Percentiles rank a stretch among this genome's conserved stretches.
phyloP scores from a whole-genome alignment of 2,113 vertebrate species.

The Cochlearius cochlearius region DNA sequence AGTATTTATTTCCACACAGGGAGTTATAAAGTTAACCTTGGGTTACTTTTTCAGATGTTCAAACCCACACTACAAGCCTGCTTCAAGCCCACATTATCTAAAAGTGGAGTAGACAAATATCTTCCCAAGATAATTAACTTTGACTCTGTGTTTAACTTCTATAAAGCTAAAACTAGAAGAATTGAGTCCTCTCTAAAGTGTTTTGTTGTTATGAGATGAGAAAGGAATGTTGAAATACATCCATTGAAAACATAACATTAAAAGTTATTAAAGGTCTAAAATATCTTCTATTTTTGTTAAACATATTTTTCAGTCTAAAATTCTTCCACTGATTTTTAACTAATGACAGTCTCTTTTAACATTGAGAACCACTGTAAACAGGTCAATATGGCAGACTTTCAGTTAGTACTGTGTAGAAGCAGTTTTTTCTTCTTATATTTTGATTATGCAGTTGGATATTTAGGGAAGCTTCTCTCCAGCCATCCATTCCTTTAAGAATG shows the following conservation, averaged over 20 bases:
- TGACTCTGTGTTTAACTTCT: neutral
- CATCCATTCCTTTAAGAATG: neutral
- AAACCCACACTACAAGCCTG: neutral
- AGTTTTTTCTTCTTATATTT: neutral
- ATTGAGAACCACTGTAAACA: neutral
- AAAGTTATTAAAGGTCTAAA: neutral
- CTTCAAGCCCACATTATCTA: neutral
- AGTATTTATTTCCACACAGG: neutral
- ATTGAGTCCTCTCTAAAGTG: neutral
- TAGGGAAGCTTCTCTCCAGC: neutral
- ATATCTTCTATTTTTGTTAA: neutral
- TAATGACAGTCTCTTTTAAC: neutral
- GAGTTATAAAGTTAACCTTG: neutral
- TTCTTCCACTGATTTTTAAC: neutral
- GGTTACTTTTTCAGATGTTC: neutral
- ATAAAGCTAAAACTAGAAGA: neutral
- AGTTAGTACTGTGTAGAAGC: neutral
- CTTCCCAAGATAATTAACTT: neutral
- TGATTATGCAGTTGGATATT: neutral
- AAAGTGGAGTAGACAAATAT: neutral
- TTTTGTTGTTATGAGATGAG: neutral
- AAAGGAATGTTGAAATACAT: neutral
- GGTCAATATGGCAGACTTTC: neutral
- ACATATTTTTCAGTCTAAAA: neutral
- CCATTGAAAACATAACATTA: neutral